Evolutionary conservation across 2,888 invertebrate genomes (phyloP).

Genomic region (Megastigmus dorsalis): DNA sequence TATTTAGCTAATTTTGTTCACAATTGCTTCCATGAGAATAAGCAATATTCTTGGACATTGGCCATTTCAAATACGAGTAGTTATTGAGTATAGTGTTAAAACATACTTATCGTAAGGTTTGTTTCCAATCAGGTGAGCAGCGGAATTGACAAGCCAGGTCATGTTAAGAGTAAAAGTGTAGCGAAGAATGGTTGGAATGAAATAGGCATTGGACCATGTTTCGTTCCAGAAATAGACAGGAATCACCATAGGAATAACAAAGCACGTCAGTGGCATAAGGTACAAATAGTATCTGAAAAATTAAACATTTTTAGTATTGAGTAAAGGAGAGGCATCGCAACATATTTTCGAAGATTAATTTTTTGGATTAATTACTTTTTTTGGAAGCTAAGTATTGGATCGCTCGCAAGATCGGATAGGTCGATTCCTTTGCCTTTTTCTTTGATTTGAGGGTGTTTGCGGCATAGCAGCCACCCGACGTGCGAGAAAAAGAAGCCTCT

Average conservation of each 20-base stretch:
- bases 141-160: constrained; percentile 94
- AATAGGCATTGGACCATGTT: constrained; percentile 79
- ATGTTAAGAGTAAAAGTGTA: constrained; percentile 85
- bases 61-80: neutral
- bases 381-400: constrained; percentile 91
- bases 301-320: too few species aligned
- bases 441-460: constrained; percentile 91
- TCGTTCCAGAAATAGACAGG: constrained; percentile 85
- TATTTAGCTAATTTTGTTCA: constrained; percentile 12
- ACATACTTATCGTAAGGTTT: constrained; percentile 84
- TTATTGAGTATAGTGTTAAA: neutral
- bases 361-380: constrained; percentile 75
- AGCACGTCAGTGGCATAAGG: constrained; percentile 82
- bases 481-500: constrained; percentile 97
- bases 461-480: constrained; percentile 92
- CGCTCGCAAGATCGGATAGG: constrained; percentile 88
- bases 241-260: constrained; percentile 82
- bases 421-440: constrained; percentile 88
- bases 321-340: too few species aligned
- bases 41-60: neutral
- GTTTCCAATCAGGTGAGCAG: constrained; percentile 86
- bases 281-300: constrained; percentile 79
- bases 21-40: neutral
- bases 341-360: neutral
- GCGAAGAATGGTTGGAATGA: constrained; percentile 81